These are phyloP conservation scores for Porites rus DNA, from an alignment of 92 coral and sea anemone species.

Conservation along the genomic window DNA sequence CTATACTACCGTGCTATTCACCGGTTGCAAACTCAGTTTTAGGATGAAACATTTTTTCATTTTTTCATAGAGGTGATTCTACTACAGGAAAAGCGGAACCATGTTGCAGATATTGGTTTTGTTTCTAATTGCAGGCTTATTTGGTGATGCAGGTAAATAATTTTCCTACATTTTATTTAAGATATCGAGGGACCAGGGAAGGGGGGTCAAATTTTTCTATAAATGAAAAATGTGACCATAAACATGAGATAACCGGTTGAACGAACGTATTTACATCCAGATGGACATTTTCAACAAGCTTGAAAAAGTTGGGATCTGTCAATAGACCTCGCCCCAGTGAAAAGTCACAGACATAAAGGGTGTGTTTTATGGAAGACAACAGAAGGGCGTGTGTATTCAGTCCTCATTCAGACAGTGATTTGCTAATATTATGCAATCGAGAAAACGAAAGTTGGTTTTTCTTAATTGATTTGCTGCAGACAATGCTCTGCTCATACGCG, in stretches of 20 bases:
- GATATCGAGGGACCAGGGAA: too few species aligned
- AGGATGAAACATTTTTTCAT: too few species aligned
- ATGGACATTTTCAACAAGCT: not conserved
- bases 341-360: not conserved
- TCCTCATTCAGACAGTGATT: too few species aligned
- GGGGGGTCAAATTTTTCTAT: not conserved
- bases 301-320: not conserved
- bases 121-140: slow-evolving; percentile 2
- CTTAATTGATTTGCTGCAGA: too few species aligned
- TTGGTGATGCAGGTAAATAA: not conserved
- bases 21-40: too few species aligned
- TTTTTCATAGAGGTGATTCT: too few species aligned
- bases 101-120: slow-evolving; percentile 14
- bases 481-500: too few species aligned
- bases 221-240: not conserved
- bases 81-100: not conserved
- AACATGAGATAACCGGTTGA: not conserved
- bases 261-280: not conserved
- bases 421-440: too few species aligned
- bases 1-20: too few species aligned
- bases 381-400: not conserved
- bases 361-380: not conserved
- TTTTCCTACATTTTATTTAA: not conserved
- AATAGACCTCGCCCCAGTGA: not conserved
- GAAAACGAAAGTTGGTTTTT: too few species aligned